Evolutionary conservation across 2,113 vertebrate species (phyloP), one percentile per base, ranked within the genome.

Genomic region (Ageneiosus marmoratus): DNA sequence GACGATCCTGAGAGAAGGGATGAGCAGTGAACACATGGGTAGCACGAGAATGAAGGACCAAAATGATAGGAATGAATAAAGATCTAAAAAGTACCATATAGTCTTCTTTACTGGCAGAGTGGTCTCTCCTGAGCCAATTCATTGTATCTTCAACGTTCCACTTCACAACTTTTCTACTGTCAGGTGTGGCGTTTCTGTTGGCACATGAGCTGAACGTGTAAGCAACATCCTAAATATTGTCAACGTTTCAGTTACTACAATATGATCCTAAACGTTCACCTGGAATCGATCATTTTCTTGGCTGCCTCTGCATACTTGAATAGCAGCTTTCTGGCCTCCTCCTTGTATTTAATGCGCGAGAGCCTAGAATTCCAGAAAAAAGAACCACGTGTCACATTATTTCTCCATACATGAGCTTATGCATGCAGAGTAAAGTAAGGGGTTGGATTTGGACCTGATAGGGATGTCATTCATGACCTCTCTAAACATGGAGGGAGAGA

Each of bases 401-500:
- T 60, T 63, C 55, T 70, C 0, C 9, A 74, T 69, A 77, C 22
- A 34, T 46, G 20, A 55, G 51, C 13, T 70, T 22, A 46, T 22
- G 12, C 18, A 77, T 27, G 9, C 29, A 67, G 3, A 27, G 18
- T n/a, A 9, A 41, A 46, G 50, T n/a, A 18, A 16, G 2, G 37
- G 8, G 44, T 5, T 15, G 29, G 37, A 32, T 34, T 44, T 44
- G 27, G 6, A 89, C 98, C 98, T 98, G 94, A 99, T 99, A 84
- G 98, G 98, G 91, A 99, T 98, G 94, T 99, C 98, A 48, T 98
- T 99, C 97, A 99, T 99, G 90, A 99, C 96, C 93, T 99, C 98
- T 84, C 97, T 94, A 92, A 99, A 99, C 98, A 99, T 99, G 90
- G 97, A 99, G 6, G 97, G 95, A 4, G 98, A 99, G 56, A 99